Percentiles rank a stretch among this genome's conserved stretches.
phyloP scores from a whole-genome alignment of 1,140 invertebrate species.

The Ctenoplectra terminalis region DNA sequence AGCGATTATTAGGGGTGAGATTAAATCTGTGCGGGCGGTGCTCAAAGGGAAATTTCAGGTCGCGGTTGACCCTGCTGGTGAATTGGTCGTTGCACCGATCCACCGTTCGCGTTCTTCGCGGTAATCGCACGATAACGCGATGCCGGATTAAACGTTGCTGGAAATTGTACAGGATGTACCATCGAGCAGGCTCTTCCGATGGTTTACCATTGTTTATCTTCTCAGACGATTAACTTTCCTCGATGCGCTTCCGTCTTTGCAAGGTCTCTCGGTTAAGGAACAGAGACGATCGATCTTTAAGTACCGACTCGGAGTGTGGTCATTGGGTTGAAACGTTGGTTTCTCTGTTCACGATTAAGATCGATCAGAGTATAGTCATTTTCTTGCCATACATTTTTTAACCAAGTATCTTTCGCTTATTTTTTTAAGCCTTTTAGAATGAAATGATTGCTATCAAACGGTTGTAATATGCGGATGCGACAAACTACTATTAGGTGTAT shows the following conservation, averaged over 20 bases:
- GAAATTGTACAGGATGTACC: background rate
- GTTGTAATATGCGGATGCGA: background rate
- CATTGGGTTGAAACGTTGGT: conserved; percentile 19
- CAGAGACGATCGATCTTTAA: conserved; percentile 21
- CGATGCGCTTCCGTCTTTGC: background rate
- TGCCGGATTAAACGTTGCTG: background rate
- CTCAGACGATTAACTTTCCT: background rate
- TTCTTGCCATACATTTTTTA: background rate
- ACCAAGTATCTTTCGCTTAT: background rate
- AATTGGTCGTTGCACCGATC: background rate
- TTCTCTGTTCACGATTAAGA: conserved; percentile 14
- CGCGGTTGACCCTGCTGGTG: background rate
- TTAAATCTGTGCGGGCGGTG: conserved; percentile 17
- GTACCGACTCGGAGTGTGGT: background rate
- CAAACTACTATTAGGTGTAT: too few species aligned
- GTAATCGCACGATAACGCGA: background rate
- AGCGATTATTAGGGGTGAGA: conserved; percentile 37
- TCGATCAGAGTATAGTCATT: background rate
- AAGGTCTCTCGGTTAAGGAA: background rate
- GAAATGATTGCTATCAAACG: too few species aligned
- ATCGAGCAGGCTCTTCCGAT: background rate
- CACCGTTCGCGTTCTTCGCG: background rate
- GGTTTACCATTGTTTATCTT: conserved; percentile 4
- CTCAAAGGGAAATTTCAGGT: background rate
- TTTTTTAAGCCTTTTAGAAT: too few species aligned